phyloP scores from a whole-genome alignment of 2,113 vertebrate species.

The Candoia aspera region DNA sequence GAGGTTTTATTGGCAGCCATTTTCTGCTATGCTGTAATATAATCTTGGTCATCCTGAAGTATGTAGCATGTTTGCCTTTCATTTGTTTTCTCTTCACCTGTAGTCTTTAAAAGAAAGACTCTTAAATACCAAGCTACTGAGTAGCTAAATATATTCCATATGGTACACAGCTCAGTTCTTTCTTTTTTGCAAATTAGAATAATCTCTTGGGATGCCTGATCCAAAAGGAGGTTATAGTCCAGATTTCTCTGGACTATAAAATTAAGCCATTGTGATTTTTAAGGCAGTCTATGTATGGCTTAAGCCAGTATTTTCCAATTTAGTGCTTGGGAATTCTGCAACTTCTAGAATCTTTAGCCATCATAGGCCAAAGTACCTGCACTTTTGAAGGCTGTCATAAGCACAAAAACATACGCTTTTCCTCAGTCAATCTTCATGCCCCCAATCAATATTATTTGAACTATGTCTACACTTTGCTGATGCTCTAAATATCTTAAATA shows the following conservation, averaged over 20 bases:
- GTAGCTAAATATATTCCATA: not conserved
- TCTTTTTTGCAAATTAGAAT: not conserved
- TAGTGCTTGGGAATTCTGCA: not conserved
- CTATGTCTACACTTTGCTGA: fast-evolving
- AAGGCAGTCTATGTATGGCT: not conserved
- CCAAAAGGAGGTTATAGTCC: not conserved
- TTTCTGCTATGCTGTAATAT: not conserved
- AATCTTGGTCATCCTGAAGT: constrained; percentile 45
- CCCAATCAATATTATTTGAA: not conserved
- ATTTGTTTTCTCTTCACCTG: not conserved
- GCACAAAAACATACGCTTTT: not conserved
- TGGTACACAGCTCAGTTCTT: not conserved
- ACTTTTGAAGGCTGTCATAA: not conserved
- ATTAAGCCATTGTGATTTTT: not conserved
- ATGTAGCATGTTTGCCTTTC: not conserved
- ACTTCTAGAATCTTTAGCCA: not conserved
- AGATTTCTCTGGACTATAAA: not conserved
- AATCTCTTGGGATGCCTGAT: not conserved
- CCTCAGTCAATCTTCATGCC: not conserved
- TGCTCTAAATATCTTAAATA: not conserved
- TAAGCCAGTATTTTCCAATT: not conserved
- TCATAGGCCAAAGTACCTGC: not conserved
- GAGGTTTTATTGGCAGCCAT: not conserved
- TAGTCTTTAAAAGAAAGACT: constrained; percentile 31
- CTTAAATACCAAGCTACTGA: not conserved